Conservation (phyloP, 2,888 invertebrate genomes). For the Acrobasis suavella region DNA sequence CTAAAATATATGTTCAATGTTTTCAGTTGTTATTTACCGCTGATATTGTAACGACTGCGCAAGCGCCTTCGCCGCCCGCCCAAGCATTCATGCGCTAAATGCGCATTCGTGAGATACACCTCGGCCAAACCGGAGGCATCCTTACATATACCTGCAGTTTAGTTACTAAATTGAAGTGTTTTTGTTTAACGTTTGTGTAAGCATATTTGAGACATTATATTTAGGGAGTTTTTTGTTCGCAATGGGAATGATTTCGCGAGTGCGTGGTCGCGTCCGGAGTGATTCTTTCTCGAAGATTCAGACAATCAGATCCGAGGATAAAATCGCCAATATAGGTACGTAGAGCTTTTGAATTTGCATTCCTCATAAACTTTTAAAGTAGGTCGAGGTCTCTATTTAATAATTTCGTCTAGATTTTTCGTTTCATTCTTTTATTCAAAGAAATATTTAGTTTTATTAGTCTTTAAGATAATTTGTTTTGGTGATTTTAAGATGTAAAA, state of each 20-base stretch:
- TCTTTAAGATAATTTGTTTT: too few species aligned
- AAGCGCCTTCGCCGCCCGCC: conserved; percentile 57
- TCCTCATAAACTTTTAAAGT: neutral
- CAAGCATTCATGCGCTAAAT: conserved; percentile 50
- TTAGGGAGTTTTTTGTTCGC: conserved; percentile 5
- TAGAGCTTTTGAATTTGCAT: conserved; percentile 29
- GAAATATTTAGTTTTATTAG: too few species aligned
- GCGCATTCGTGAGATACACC: conserved; percentile 68
- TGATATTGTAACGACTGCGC: conserved; percentile 20
- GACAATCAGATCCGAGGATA: conserved; percentile 84
- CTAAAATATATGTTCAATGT: conserved; percentile 34
- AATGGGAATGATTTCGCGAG: conserved; percentile 88
- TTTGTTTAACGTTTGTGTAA: conserved; percentile 7
- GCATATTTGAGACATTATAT: neutral
- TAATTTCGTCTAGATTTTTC: neutral
- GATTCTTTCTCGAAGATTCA: conserved; percentile 85
- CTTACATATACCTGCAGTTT: conserved; percentile 26
- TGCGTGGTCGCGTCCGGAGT: conserved; percentile 85
- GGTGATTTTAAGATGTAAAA: too few species aligned
- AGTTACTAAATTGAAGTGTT: conserved; percentile 15
- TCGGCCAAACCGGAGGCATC: conserved; percentile 49
- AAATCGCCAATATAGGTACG: conserved; percentile 87
- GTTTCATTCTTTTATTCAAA: too few species aligned
- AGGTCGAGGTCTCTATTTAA: conserved; percentile 8
- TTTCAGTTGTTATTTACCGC: conserved; percentile 29